phyloP scores from a whole-genome alignment of 2,113 vertebrate genomes.

The Oophaga pumilio region DNA sequence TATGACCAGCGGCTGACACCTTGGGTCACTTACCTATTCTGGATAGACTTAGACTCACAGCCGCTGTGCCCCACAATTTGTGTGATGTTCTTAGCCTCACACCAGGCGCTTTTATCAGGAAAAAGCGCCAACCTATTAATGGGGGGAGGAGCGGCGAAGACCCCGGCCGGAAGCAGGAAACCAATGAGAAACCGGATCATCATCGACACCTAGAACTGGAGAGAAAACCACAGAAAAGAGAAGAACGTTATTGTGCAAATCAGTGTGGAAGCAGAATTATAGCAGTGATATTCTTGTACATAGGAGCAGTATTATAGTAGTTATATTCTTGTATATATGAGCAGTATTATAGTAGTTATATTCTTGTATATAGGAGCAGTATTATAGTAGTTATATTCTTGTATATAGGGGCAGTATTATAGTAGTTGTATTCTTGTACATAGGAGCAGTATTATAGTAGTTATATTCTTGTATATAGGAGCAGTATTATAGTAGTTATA shows the following conservation, averaged over 20 bases:
- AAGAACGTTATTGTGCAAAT: background rate
- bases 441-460: background rate
- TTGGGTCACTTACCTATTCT: slow-evolving; percentile 84
- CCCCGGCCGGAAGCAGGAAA: slow-evolving; percentile 75
- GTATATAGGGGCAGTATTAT: background rate
- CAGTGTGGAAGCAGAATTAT: background rate
- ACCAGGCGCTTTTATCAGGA: slow-evolving; percentile 98
- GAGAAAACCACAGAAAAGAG: background rate
- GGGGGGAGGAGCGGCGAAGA: slow-evolving; percentile 84
- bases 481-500: background rate
- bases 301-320: background rate
- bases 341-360: slow-evolving; percentile 10
- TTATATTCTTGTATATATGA: background rate
- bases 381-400: slow-evolving; percentile 11
- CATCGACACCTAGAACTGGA: slow-evolving; percentile 70
- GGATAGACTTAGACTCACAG: slow-evolving; percentile 93
- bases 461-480: background rate
- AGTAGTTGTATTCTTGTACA: background rate
- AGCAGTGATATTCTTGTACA: background rate
- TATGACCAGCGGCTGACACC: background rate
- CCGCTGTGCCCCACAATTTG: slow-evolving; percentile 98
- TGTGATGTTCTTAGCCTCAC: slow-evolving; percentile 98
- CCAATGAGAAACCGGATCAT: slow-evolving; percentile 72
- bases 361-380: background rate
- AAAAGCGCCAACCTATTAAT: slow-evolving; percentile 97